Evolutionary conservation across 2,888 invertebrate species (phyloP), one percentile per base, ranked within the genome.

Genomic region (Polydrusus cervinus): DNA sequence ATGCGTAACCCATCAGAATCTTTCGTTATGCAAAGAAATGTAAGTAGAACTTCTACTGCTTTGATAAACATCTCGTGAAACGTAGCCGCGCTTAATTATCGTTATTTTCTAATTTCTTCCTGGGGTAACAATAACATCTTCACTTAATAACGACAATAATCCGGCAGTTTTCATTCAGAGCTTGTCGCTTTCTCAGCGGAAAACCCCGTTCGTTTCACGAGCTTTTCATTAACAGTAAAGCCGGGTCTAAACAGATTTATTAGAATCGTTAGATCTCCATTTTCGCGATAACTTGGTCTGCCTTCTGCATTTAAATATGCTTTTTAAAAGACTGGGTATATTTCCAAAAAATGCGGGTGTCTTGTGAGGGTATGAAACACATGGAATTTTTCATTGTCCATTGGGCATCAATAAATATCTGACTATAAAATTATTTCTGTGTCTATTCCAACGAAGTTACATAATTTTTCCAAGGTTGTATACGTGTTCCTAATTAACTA

Each of bases 191-290:
- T 66, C 53, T 10, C 38, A 51, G 40, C 66, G 34, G 38, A 10
- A 34, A 53, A 66, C 38, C 66, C 53, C 66, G 51, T 53, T 66
- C 53, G 51, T 65, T 65, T 34, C 66, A 30, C 40, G 14, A 66
- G 66, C 51, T 53, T 66, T 66, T 53, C 66, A 66, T 66, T 66
- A 66, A 66, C 51, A 66, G 53, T 40, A 53, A 66, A 53, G n/a
- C 53, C 53, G 30, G 53, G 40, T 53, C 53, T 51, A 20, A 40
- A 38, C 38, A 66, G 53, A 53, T 66, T 66, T 66, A 38, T 66
- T 40, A 38, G 40, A 66, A 66, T 66, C 66, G 66, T 53, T 40
- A 53, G 34, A 53, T 11, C 51, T 20, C 40, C 16, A 49, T 66
- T 66, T 40, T 66, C 34, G 66, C 51, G 40, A 66, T 16, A 40